These are phyloP conservation scores for Nothoprocta perdicaria DNA, from an alignment of 2,113 vertebrate genomes.

Conservation along the genomic window DNA sequence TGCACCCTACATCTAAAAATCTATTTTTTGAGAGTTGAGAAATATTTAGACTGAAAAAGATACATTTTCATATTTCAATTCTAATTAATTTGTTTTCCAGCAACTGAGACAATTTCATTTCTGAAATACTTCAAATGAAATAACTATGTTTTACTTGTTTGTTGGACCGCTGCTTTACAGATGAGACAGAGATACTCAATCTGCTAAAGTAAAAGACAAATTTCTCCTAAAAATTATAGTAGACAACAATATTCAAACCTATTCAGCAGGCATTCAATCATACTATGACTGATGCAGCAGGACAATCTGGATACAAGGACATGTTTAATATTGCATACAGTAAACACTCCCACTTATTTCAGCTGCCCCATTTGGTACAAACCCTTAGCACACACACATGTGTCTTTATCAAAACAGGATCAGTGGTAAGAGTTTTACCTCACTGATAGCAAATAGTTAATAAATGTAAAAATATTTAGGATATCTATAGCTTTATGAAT, in stretches of 20 bases:
- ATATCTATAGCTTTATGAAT: neutral
- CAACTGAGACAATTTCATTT: neutral
- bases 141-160: neutral
- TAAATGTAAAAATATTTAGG: neutral
- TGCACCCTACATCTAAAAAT: neutral
- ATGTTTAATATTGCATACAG: neutral
- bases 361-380: fast-evolving
- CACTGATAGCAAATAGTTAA: neutral
- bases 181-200: neutral
- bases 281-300: neutral
- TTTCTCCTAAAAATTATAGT: neutral
- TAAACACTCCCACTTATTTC: fast-evolving
- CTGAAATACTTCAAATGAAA: neutral
- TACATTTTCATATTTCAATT: neutral
- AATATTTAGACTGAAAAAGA: neutral
- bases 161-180: neutral
- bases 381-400: neutral
- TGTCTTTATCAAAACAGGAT: neutral
- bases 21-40: neutral
- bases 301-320: neutral
- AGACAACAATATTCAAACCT: conserved; percentile 26
- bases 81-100: neutral
- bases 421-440: fast-evolving
- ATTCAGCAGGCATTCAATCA: neutral
- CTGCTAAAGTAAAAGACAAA: neutral